Conservation (phyloP, 2,113 vertebrate species). For the Hyla sarda region DNA sequence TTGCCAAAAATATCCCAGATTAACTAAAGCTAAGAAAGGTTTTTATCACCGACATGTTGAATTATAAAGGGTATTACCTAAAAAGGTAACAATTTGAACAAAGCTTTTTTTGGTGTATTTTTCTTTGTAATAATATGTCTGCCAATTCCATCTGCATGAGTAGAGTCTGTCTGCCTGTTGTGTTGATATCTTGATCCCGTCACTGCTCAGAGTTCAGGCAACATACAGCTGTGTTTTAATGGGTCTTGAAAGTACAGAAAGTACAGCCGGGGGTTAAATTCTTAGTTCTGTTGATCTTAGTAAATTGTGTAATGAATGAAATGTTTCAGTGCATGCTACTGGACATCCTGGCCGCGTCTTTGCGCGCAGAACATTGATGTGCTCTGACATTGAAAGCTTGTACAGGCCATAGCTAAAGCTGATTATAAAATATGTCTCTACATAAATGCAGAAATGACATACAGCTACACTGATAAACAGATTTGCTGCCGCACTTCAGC, state of each 20-base stretch:
- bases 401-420: background rate
- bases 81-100: constrained; percentile 50
- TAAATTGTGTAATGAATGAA: constrained; percentile 25
- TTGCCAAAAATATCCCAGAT: constrained; percentile 52
- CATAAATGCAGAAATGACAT: too few species aligned
- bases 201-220: background rate
- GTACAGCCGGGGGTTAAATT: constrained; percentile 1
- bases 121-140: constrained; percentile 38
- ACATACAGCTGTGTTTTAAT: constrained; percentile 26
- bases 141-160: constrained; percentile 33
- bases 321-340: background rate
- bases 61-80: constrained; percentile 41
- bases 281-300: constrained; percentile 15
- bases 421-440: too few species aligned
- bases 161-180: constrained; percentile 45
- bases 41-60: background rate
- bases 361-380: background rate
- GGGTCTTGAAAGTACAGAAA: constrained; percentile 7
- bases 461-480: too few species aligned
- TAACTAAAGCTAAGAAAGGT: constrained; percentile 24
- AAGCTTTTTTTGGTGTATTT: constrained; percentile 35
- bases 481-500: too few species aligned
- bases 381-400: background rate
- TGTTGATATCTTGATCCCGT: constrained; percentile 25
- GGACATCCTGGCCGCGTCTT: background rate